Percentiles rank a stretch among this genome's conserved stretches.
Evolutionary conservation across 2,113 vertebrate genomes (phyloP).

Genomic region (Vidua macroura): DNA sequence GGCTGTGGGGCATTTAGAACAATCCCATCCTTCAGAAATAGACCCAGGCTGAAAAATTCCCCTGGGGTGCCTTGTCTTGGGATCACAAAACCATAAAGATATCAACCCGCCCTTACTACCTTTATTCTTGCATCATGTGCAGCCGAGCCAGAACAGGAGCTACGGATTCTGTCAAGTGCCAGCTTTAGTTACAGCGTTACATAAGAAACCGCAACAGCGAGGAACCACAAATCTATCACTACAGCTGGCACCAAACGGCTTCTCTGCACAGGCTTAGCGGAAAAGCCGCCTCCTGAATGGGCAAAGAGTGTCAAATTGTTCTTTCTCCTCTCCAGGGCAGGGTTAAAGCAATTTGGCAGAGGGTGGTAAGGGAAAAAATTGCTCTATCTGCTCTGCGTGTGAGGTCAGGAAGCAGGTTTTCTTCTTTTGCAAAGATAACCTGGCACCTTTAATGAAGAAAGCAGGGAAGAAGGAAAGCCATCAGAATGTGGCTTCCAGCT

Average conservation of each 20-base stretch:
- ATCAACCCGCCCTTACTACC: neutral
- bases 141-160: conserved; percentile 50
- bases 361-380: conserved; percentile 21
- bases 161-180: conserved; percentile 2
- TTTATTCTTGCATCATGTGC: conserved; percentile 32
- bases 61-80: neutral
- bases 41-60: neutral
- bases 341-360: conserved; percentile 47
- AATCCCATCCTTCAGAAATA: neutral
- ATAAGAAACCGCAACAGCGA: conserved; percentile 47
- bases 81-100: neutral
- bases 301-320: neutral
- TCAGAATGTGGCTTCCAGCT: conserved; percentile 29
- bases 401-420: conserved; percentile 41
- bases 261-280: neutral
- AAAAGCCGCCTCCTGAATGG: conserved; percentile 40
- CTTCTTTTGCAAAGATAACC: neutral
- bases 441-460: conserved; percentile 31
- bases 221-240: conserved; percentile 55
- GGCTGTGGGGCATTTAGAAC: neutral
- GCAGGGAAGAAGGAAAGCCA: neutral
- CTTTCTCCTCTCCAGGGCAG: conserved; percentile 26
- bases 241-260: conserved; percentile 29
- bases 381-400: conserved; percentile 1
- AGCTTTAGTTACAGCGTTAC: conserved; percentile 39